Conservation (phyloP, 2,888 invertebrate genomes). For the Xylota sylvarum region DNA sequence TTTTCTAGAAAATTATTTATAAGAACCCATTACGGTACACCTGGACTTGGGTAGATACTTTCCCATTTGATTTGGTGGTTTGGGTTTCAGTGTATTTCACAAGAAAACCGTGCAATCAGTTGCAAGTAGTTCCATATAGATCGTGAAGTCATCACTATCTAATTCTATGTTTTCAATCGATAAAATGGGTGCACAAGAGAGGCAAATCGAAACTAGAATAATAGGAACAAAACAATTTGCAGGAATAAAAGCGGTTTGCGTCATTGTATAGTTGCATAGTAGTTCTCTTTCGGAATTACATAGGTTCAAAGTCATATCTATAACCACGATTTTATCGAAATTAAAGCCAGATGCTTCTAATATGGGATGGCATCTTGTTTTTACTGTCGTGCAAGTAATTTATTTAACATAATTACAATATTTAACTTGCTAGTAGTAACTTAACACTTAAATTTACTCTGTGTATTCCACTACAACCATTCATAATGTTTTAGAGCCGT, state of each 20-base stretch:
- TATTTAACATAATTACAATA: neutral
- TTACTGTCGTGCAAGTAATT: neutral
- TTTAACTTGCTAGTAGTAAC: too few relatives aligned
- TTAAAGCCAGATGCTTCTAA: too few relatives aligned
- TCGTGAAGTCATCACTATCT: slow-evolving; percentile 77
- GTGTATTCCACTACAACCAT: too few relatives aligned
- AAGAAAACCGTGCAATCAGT: slow-evolving; percentile 74
- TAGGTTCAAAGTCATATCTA: neutral
- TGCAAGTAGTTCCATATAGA: slow-evolving; percentile 74
- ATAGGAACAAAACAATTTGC: slow-evolving; percentile 34
- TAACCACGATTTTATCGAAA: neutral
- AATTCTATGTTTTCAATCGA: slow-evolving; percentile 65
- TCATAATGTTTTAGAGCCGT: too few relatives aligned
- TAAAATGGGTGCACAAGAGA: slow-evolving; percentile 9
- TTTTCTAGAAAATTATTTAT: slow-evolving; percentile 76
- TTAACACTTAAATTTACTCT: too few relatives aligned
- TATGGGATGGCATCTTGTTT: neutral
- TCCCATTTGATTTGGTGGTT: slow-evolving; percentile 75
- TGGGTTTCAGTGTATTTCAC: slow-evolving; percentile 57
- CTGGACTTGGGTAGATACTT: slow-evolving; percentile 66
- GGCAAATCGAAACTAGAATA: slow-evolving; percentile 23
- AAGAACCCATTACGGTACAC: slow-evolving; percentile 76
- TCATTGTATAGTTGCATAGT: slow-evolving; percentile 1
- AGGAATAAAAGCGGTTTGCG: slow-evolving; percentile 32
- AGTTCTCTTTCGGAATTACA: slow-evolving; percentile 2